Conservation (phyloP, 2,113 vertebrate species). For the Alexandromys fortis region DNA sequence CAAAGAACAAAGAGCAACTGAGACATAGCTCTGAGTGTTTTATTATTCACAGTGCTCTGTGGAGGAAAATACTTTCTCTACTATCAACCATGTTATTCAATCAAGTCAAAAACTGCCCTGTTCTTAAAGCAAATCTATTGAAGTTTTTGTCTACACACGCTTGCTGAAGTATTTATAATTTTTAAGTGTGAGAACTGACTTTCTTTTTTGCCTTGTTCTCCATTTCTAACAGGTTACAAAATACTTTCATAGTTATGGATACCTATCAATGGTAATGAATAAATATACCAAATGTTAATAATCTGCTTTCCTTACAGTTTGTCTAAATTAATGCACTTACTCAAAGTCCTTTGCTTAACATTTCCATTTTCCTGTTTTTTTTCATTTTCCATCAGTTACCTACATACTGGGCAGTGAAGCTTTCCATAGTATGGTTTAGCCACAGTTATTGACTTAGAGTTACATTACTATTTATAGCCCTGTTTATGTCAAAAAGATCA, state of each 20-base stretch:
- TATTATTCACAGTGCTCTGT: not conserved
- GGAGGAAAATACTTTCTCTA: not conserved
- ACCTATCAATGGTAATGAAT: not conserved
- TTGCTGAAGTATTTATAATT: not conserved
- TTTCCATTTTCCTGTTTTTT: conserved; percentile 34
- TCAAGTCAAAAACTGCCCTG: not conserved
- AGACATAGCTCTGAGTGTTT: not conserved
- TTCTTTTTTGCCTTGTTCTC: not conserved
- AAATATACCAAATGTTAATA: not conserved
- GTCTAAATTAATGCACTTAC: not conserved
- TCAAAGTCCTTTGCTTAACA: not conserved
- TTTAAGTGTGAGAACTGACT: not conserved
- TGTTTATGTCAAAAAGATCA: not conserved
- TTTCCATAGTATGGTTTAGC: not conserved
- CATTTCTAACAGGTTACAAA: not conserved
- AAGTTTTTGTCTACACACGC: not conserved
- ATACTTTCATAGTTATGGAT: not conserved
- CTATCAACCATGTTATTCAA: not conserved
- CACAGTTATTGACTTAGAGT: not conserved
- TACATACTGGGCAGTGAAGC: not conserved
- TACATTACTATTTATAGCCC: not conserved
- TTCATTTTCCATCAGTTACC: not conserved
- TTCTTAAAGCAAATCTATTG: not conserved
- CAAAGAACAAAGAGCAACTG: not conserved
- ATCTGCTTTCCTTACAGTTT: not conserved